A percentile compares a stretch with the other conserved stretches of the same genome.
Evolutionary conservation across 2,888 invertebrate species (phyloP).

Genomic region (Xestia xanthographa): DNA sequence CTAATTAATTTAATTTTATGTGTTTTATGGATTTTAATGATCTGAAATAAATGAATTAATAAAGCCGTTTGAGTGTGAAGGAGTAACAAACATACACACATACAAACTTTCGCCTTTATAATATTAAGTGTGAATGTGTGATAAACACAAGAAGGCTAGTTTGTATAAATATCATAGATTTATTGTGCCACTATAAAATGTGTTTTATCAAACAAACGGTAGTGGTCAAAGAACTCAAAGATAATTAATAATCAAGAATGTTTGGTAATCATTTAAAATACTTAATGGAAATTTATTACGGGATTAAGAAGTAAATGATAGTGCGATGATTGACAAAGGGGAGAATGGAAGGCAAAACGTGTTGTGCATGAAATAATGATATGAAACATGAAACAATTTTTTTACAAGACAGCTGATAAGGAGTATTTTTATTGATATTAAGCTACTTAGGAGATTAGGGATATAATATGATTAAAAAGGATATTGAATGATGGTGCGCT

Average conservation of each 20-base stretch:
- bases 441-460: neutral
- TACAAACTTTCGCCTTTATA: too few relatives aligned
- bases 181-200: neutral
- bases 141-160: neutral
- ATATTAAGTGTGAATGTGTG: too few relatives aligned
- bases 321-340: too few relatives aligned
- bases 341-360: too few relatives aligned
- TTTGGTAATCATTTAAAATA: conserved; percentile 7
- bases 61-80: too few relatives aligned
- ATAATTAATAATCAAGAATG: neutral
- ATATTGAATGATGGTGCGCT: neutral
- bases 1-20: too few relatives aligned
- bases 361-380: too few relatives aligned
- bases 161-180: neutral
- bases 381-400: too few relatives aligned
- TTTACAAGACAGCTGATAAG: neutral
- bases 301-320: neutral
- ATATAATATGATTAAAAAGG: neutral
- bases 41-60: too few relatives aligned
- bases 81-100: too few relatives aligned
- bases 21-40: too few relatives aligned
- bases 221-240: neutral
- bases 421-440: neutral
- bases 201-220: neutral
- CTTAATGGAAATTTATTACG: neutral